Evolutionary conservation across 2,888 invertebrate genomes (phyloP).

Genomic region (Andricus curvator): DNA sequence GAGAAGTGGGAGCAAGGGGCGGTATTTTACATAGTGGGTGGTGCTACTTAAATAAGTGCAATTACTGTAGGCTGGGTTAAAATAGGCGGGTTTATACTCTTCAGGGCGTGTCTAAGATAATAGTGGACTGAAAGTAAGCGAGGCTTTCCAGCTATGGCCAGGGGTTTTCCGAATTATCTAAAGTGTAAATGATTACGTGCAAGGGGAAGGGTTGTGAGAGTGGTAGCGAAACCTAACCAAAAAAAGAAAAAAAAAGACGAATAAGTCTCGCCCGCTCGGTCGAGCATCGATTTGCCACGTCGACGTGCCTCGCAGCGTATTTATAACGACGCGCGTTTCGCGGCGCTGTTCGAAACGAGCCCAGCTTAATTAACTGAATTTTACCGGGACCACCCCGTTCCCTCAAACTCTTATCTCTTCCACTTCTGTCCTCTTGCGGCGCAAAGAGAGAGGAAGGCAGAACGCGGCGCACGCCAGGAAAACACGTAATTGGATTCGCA

Average conservation of each 20-base stretch:
- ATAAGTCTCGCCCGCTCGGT: background rate
- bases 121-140: background rate
- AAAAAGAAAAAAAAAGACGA: background rate
- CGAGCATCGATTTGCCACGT: conserved; percentile 38
- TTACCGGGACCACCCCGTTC: conserved; percentile 39
- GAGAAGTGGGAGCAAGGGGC: background rate
- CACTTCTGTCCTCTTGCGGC: conserved; percentile 5
- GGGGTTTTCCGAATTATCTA: background rate
- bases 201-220: background rate
- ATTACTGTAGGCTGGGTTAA: background rate
- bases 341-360: conserved; percentile 44
- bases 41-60: background rate
- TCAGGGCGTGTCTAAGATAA: background rate
- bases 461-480: background rate
- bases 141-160: background rate
- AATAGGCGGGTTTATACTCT: background rate
- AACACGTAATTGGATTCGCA: conserved; percentile 27
- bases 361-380: conserved; percentile 55
- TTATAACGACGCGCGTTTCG: conserved; percentile 39
- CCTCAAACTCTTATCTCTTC: conserved; percentile 41
- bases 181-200: background rate
- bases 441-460: background rate
- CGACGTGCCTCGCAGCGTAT: conserved; percentile 31
- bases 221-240: background rate
- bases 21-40: background rate